Conservation (phyloP, 2,888 invertebrate species). For the Iphiclides podalirius region DNA sequence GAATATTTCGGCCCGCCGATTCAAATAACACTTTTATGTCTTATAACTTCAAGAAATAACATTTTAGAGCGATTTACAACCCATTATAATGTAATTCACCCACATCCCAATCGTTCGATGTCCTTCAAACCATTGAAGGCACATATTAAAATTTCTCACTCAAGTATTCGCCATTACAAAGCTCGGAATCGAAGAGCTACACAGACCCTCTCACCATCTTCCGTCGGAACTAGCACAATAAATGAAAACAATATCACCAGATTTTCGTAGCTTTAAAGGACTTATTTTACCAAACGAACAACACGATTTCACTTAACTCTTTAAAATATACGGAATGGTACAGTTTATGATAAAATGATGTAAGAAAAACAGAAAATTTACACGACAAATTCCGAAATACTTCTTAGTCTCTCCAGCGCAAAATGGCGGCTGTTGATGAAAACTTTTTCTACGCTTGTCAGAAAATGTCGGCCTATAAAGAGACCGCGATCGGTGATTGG, state of each 20-base stretch:
- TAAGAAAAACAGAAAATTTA: slow-evolving; percentile 83
- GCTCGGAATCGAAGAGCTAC: slow-evolving; percentile 84
- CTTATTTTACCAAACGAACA: slow-evolving; percentile 69
- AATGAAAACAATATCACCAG: slow-evolving; percentile 84
- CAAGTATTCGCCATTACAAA: slow-evolving; percentile 91
- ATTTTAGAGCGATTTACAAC: slow-evolving; percentile 78
- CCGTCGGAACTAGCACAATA: slow-evolving; percentile 86
- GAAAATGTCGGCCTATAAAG: slow-evolving; percentile 82
- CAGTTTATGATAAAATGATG: slow-evolving; percentile 79
- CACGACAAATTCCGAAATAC: slow-evolving; percentile 87
- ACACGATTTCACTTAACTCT: slow-evolving; percentile 79
- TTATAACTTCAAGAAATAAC: slow-evolving; percentile 76
- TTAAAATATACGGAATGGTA: slow-evolving; percentile 81
- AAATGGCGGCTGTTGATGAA: slow-evolving; percentile 98
- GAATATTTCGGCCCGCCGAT: slow-evolving; percentile 81
- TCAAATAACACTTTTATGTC: slow-evolving; percentile 78
- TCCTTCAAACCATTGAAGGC: slow-evolving; percentile 87
- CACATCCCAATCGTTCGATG: slow-evolving; percentile 84
- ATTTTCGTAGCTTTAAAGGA: slow-evolving; percentile 72
- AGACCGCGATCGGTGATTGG: slow-evolving; percentile 67
- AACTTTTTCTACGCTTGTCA: slow-evolving; percentile 98
- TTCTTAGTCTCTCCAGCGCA: slow-evolving; percentile 89
- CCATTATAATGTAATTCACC: slow-evolving; percentile 80
- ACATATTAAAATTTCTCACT: slow-evolving; percentile 85
- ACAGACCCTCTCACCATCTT: slow-evolving; percentile 88